A percentile compares a stretch with the other conserved stretches of the same genome.
phyloP scores from a whole-genome alignment of 2,113 vertebrate species.

The Anoplopoma fimbria region DNA sequence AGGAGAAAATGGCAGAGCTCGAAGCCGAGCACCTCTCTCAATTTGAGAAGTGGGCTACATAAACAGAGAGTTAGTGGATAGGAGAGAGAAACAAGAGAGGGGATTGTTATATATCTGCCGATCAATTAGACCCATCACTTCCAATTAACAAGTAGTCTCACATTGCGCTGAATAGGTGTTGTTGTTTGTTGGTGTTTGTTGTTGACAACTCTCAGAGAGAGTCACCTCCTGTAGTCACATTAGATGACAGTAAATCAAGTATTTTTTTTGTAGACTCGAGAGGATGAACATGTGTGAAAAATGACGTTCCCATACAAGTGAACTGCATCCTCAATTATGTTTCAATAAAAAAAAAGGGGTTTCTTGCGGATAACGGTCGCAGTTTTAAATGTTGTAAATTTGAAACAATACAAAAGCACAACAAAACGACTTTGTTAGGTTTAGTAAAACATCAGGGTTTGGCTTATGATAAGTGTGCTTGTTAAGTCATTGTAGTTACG shows the following conservation, averaged over 20 bases:
- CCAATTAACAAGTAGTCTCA: conserved; percentile 66
- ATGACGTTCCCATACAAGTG: no score
- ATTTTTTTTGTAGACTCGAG: conserved; percentile 48
- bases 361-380: no score
- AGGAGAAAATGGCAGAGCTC: conserved; percentile 70
- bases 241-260: conserved; percentile 51
- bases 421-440: no score
- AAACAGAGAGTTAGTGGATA: conserved; percentile 50
- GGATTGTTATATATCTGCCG: conserved; percentile 49
- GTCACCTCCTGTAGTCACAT: conserved; percentile 58
- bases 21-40: conserved; percentile 76
- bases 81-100: conserved; percentile 45
- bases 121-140: conserved; percentile 60
- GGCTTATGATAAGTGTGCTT: not conserved
- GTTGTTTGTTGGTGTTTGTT: conserved; percentile 63
- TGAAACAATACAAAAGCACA: no score
- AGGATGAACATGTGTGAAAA: conserved; percentile 27
- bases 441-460: not conserved
- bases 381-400: no score
- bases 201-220: conserved; percentile 51
- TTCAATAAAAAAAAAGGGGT: not conserved
- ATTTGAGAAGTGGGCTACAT: conserved; percentile 60
- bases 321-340: not conserved
- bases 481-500: not conserved
- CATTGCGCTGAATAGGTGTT: conserved; percentile 47